Evolutionary conservation across 2,797 vertebrate genomes (phyloP).

Genomic region (Vespertilio murinus): DNA sequence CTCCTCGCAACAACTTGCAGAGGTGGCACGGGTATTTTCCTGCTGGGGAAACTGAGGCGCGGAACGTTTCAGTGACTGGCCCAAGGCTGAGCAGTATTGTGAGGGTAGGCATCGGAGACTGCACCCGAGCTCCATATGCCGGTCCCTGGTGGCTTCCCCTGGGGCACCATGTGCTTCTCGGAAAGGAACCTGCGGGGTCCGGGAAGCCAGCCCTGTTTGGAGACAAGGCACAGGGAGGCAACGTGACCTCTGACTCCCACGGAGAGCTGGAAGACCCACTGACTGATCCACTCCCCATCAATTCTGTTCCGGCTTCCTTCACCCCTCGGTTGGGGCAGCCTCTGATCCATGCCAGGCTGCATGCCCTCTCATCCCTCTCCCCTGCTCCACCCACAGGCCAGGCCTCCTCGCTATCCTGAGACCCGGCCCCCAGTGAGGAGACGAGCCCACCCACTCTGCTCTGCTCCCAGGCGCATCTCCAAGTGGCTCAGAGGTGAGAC

Average conservation of each 20-base stretch:
- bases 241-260: neutral
- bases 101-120: accelerated
- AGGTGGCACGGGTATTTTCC: neutral
- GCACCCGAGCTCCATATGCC: accelerated
- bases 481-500: neutral
- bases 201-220: neutral
- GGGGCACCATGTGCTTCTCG: accelerated
- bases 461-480: neutral
- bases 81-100: neutral
- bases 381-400: neutral
- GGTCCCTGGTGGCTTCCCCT: neutral
- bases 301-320: neutral
- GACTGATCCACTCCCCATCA: accelerated
- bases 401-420: neutral
- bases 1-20: accelerated
- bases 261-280: neutral
- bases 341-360: neutral
- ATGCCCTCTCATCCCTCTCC: neutral
- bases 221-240: neutral
- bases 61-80: neutral
- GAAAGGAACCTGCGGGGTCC: neutral
- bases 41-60: neutral
- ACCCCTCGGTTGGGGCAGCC: accelerated
- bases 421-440: neutral
- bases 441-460: neutral